Conservation (phyloP, 2,113 vertebrate genomes). For the Girardinichthys multiradiatus region DNA sequence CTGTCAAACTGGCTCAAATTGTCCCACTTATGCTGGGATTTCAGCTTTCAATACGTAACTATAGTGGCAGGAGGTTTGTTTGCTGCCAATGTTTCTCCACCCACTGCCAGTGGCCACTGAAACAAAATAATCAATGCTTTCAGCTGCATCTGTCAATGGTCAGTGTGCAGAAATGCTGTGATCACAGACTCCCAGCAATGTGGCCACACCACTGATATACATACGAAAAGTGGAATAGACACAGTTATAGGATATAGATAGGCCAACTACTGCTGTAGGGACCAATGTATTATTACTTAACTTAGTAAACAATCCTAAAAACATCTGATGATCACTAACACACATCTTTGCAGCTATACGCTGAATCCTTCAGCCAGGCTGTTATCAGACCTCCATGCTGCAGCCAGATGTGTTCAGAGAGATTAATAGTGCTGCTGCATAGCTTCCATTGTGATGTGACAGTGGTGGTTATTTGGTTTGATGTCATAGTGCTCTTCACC, state of each 20-base stretch:
- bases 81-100: background rate
- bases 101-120: background rate
- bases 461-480: slow-evolving; percentile 32
- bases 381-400: background rate
- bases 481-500: slow-evolving; percentile 46
- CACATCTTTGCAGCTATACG: too few relatives aligned
- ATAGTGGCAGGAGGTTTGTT: background rate
- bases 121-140: background rate
- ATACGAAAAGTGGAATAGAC: background rate
- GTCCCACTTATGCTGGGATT: background rate
- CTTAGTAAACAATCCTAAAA: background rate
- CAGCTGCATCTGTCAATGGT: background rate
- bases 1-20: too few relatives aligned
- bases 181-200: background rate
- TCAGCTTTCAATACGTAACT: background rate
- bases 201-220: background rate
- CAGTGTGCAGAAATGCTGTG: background rate
- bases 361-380: too few relatives aligned
- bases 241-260: background rate
- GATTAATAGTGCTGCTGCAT: background rate
- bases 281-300: background rate
- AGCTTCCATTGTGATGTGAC: slow-evolving; percentile 31
- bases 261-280: background rate
- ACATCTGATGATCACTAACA: background rate
- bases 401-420: slow-evolving; percentile 47